phyloP scores from a whole-genome alignment of 2,113 vertebrate species.

The Toxotes chatareus region DNA sequence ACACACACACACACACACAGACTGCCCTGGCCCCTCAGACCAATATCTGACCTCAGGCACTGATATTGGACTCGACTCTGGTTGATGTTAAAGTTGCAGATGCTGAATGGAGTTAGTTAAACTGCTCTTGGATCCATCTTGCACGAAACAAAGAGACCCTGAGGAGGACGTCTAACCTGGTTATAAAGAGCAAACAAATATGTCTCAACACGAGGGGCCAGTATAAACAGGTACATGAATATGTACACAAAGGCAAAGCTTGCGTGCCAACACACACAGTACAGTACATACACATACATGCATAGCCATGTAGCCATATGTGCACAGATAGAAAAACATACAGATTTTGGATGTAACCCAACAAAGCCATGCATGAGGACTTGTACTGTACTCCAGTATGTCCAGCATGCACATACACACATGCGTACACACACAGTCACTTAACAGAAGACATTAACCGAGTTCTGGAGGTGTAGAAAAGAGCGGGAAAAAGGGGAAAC shows the following conservation, averaged over 20 bases:
- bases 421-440: background rate
- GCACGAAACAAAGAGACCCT: slow-evolving; percentile 37
- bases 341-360: slow-evolving; percentile 30
- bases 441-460: slow-evolving; percentile 16
- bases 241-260: slow-evolving; percentile 36
- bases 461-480: slow-evolving; percentile 16
- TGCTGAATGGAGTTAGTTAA: slow-evolving; percentile 59
- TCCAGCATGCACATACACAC: background rate
- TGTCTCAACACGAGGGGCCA: slow-evolving; percentile 21
- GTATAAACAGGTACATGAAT: slow-evolving; percentile 53
- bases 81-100: slow-evolving; percentile 40
- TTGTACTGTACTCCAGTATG: slow-evolving; percentile 4
- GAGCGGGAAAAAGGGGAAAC: slow-evolving; percentile 18
- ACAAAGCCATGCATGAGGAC: slow-evolving; percentile 7
- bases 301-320: background rate
- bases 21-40: slow-evolving; percentile 27
- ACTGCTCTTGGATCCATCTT: slow-evolving; percentile 40
- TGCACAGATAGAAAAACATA: slow-evolving; percentile 8
- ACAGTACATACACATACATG: background rate
- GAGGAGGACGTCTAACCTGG: slow-evolving; percentile 53
- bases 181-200: slow-evolving; percentile 62
- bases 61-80: slow-evolving; percentile 37
- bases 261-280: slow-evolving; percentile 9
- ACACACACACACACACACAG: slow-evolving; percentile 8
- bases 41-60: slow-evolving; percentile 47